phyloP scores from a whole-genome alignment of 37 sponge, comb jelly and placozoan species.

The Dysidea cf. avara region DNA sequence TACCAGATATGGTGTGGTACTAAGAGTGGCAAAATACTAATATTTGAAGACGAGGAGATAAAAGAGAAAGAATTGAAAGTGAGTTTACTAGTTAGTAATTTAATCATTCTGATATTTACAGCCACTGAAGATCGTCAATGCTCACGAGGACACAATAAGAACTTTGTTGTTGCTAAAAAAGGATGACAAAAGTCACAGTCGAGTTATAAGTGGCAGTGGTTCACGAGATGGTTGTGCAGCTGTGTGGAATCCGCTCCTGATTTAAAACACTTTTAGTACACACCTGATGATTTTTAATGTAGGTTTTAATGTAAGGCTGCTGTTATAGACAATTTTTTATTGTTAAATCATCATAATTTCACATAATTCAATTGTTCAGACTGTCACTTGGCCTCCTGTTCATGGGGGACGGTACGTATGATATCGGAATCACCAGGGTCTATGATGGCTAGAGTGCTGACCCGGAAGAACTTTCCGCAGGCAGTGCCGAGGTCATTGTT shows the following conservation, averaged over 20 bases:
- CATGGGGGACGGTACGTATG: constrained; percentile 88
- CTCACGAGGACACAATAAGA: constrained; percentile 70
- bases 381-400: constrained; percentile 24
- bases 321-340: too few species aligned
- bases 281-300: too few species aligned
- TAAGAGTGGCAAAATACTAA: constrained; percentile 70
- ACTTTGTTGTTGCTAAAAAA: constrained; percentile 52
- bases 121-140: constrained; percentile 53
- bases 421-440: constrained; percentile 99
- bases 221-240: constrained; percentile 78
- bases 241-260: constrained; percentile 69
- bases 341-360: neutral
- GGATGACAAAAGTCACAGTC: too few species aligned
- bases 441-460: constrained; percentile 86
- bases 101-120: neutral
- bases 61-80: too few species aligned
- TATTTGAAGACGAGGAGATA: constrained; percentile 42
- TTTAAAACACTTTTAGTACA: too few species aligned
- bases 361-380: neutral
- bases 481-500: constrained; percentile 97
- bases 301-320: too few species aligned
- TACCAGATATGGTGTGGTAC: constrained; percentile 89
- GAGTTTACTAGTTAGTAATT: too few species aligned
- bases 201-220: constrained; percentile 78
- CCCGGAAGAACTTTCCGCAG: constrained; percentile 98